Conservation (phyloP, 2,113 vertebrate genomes). For the Corythornis cristatus region DNA sequence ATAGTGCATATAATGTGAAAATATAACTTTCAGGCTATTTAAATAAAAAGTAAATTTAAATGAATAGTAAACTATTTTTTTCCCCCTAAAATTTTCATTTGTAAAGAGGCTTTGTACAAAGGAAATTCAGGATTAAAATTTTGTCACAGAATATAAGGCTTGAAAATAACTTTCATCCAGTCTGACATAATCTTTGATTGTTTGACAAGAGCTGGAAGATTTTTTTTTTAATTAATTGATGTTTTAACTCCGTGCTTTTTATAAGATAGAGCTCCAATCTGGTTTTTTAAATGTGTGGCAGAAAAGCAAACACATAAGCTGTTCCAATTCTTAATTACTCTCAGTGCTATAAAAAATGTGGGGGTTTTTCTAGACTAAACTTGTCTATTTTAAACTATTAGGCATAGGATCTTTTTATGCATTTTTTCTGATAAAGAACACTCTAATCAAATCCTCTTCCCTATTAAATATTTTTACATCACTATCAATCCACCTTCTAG, state of each 20-base stretch:
- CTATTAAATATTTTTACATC: neutral
- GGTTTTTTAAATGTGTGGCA: constrained; percentile 17
- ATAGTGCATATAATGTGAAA: neutral
- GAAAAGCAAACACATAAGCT: neutral
- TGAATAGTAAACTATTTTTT: neutral
- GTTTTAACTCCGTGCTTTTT: neutral
- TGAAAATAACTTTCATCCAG: neutral
- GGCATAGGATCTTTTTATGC: neutral
- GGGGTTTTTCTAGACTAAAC: neutral
- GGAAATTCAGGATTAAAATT: neutral
- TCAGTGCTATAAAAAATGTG: neutral
- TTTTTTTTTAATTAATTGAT: neutral
- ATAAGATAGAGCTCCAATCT: constrained; percentile 13
- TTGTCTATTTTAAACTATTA: neutral
- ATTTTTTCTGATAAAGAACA: neutral
- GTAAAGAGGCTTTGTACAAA: neutral
- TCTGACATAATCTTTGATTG: neutral
- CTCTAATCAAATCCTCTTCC: neutral
- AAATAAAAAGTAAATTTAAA: neutral
- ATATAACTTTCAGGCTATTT: neutral
- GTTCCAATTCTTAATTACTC: constrained; percentile 29
- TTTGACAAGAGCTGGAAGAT: neutral
- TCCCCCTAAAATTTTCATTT: neutral
- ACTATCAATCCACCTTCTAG: neutral
- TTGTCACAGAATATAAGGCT: neutral